Conservation (phyloP, 64 coral and sea anemone species). For the Montipora sp. region DNA sequence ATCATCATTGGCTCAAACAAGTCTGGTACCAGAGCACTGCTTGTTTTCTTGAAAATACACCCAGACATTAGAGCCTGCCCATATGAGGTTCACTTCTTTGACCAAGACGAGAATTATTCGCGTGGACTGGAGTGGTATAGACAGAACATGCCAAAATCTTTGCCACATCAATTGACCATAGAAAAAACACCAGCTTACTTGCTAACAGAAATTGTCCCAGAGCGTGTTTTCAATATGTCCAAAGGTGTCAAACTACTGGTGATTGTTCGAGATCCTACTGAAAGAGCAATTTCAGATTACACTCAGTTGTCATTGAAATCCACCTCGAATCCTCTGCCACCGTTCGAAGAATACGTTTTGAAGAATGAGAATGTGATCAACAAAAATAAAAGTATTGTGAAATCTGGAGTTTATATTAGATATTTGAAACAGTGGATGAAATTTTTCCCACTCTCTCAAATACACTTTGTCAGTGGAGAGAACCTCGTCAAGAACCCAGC, state of each 20-base stretch:
- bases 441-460: constrained; percentile 67
- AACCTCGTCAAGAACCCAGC: constrained; percentile 54
- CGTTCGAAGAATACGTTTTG: constrained; percentile 67
- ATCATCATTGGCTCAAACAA: constrained; percentile 75
- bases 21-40: constrained; percentile 76
- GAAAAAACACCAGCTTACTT: constrained; percentile 85
- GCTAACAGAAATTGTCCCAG: constrained; percentile 45
- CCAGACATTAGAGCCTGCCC: constrained; percentile 62
- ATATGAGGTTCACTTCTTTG: constrained; percentile 76
- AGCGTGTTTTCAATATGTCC: constrained; percentile 64
- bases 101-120: constrained; percentile 55
- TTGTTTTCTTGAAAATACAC: constrained; percentile 57
- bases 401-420: constrained; percentile 68
- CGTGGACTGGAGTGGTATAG: constrained; percentile 75
- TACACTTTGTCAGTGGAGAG: constrained; percentile 93
- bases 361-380: constrained; percentile 9
- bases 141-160: constrained; percentile 59
- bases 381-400: constrained; percentile 35
- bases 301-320: constrained; percentile 63
- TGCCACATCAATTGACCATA: constrained; percentile 35
- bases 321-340: neutral
- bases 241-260: constrained; percentile 71
- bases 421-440: constrained; percentile 64
- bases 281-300: constrained; percentile 87
- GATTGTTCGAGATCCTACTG: constrained; percentile 78